Percentiles rank a stretch among this genome's conserved stretches.
phyloP scores from a whole-genome alignment of 2,113 vertebrate species.

The Seriola rivoliana region DNA sequence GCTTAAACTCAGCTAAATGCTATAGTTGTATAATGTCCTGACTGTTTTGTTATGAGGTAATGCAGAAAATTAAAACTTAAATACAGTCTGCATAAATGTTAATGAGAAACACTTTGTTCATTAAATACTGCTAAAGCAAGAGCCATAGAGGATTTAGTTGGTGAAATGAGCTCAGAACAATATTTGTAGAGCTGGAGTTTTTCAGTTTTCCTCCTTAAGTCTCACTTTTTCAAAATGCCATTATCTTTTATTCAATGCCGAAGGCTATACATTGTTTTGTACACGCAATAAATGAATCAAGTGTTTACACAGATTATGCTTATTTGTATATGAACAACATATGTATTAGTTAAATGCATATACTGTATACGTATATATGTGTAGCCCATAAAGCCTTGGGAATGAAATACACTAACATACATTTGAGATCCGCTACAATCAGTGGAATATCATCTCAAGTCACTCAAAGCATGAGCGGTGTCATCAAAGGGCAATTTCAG shows the following conservation, averaged over 20 bases:
- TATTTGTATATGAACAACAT: not conserved
- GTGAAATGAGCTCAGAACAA: not conserved
- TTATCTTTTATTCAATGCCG: slow-evolving; percentile 4
- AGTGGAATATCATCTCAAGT: slow-evolving; percentile 20
- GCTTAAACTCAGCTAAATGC: slow-evolving; percentile 46
- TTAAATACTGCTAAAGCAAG: not conserved
- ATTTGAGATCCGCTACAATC: slow-evolving; percentile 11
- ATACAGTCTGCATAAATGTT: not conserved
- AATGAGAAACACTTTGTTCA: not conserved
- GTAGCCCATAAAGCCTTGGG: slow-evolving; percentile 1
- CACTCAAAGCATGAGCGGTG: slow-evolving; percentile 33
- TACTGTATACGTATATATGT: not conserved
- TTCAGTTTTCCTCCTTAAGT: not conserved
- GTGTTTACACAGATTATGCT: not conserved
- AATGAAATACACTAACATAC: not conserved
- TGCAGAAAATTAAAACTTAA: slow-evolving; percentile 17
- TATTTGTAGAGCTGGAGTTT: not conserved
- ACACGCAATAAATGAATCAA: not conserved
- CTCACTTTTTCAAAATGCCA: slow-evolving; percentile 1
- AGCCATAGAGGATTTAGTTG: not conserved
- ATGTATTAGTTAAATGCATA: slow-evolving; percentile 1
- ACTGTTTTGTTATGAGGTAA: not conserved
- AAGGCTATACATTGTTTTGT: slow-evolving; percentile 4
- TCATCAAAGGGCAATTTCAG: slow-evolving; percentile 66
- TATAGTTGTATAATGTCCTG: not conserved